phyloP scores from a whole-genome alignment of 2,797 vertebrate genomes.

The Pseudomugil gertrudae region DNA sequence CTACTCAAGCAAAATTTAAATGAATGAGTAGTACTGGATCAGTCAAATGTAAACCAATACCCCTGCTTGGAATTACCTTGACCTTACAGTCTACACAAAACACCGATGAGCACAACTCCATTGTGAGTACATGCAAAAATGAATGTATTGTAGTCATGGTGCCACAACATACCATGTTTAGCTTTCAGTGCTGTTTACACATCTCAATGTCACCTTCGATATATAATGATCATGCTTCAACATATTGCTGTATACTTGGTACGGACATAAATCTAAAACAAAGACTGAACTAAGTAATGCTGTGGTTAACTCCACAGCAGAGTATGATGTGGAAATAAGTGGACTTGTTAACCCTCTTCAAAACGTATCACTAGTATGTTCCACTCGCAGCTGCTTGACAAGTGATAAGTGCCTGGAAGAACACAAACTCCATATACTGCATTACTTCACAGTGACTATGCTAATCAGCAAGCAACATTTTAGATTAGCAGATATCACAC shows the following conservation, averaged over 20 bases:
- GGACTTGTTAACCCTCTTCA: constrained; percentile 17
- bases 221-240: constrained; percentile 43
- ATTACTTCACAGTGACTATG: constrained; percentile 26
- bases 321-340: constrained; percentile 36
- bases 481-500: constrained; percentile 11
- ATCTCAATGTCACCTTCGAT: constrained; percentile 73
- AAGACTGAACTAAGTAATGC: not conserved
- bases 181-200: constrained; percentile 59
- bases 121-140: constrained; percentile 55
- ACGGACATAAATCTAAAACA: constrained; percentile 9
- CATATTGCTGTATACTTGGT: constrained; percentile 12
- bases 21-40: constrained; percentile 33
- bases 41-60: constrained; percentile 46
- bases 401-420: constrained; percentile 47
- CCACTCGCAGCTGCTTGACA: constrained; percentile 24
- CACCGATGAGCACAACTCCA: constrained; percentile 50
- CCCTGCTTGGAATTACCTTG: constrained; percentile 51
- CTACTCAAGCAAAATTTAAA: constrained; percentile 16
- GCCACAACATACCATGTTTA: constrained; percentile 64
- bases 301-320: constrained; percentile 15
- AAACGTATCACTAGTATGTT: not conserved
- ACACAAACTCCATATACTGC: constrained; percentile 26
- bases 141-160: constrained; percentile 55
- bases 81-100: constrained; percentile 30
- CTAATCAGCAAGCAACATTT: constrained; percentile 16